Conservation (phyloP, 2,888 invertebrate species). For the Troilus luridus region DNA sequence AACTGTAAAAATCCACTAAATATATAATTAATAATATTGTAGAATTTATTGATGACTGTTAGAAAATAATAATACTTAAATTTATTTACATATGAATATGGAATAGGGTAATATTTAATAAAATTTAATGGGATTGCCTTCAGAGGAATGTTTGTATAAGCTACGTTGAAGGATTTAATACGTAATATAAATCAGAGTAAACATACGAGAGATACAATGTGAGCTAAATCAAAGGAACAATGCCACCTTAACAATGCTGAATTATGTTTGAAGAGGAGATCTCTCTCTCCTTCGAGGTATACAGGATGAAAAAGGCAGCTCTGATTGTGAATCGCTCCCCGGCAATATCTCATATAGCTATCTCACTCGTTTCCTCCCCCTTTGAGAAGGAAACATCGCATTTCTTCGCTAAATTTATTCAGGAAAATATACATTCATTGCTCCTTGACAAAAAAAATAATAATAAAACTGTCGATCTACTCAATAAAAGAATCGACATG, state of each 20-base stretch:
- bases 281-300: neutral
- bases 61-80: no score
- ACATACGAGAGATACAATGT: neutral
- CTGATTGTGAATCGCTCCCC: neutral
- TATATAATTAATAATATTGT: no score
- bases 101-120: neutral
- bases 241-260: neutral
- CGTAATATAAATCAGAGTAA: neutral
- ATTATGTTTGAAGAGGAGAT: conserved; percentile 20
- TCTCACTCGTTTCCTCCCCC: neutral
- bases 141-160: neutral
- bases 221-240: conserved; percentile 24
- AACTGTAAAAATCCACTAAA: no score
- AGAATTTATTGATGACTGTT: no score
- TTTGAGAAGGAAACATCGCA: neutral
- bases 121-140: neutral
- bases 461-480: neutral
- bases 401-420: neutral
- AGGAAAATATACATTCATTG: neutral
- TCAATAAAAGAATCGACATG: no score
- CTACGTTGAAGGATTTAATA: neutral
- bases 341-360: neutral
- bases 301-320: neutral
- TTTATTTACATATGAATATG: neutral
- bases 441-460: neutral